Evolutionary conservation across 2,888 invertebrate genomes (phyloP).

Genomic region (Eupithecia vulgata): DNA sequence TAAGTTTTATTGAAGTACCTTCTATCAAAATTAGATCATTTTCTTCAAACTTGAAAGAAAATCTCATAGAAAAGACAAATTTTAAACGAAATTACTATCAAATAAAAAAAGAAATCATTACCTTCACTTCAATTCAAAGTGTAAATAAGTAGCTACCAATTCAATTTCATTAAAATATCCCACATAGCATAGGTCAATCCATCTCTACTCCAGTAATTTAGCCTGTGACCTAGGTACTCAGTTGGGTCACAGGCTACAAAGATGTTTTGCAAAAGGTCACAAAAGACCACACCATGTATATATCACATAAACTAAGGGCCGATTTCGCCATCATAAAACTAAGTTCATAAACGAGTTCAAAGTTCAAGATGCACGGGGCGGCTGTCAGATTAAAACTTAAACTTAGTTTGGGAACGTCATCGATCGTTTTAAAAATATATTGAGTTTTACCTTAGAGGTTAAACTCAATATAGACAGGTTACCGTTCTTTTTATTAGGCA

Average conservation of each 20-base stretch:
- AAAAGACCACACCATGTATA: background rate
- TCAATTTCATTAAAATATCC: background rate
- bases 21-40: too few species aligned
- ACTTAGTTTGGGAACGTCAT: background rate
- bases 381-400: background rate
- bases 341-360: slow-evolving; percentile 1
- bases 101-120: too few species aligned
- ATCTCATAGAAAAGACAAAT: too few species aligned
- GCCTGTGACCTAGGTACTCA: background rate
- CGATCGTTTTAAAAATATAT: background rate
- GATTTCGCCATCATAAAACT: slow-evolving; percentile 8
- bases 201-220: background rate
- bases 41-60: too few species aligned
- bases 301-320: background rate
- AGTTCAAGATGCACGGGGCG: background rate
- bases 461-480: too few species aligned
- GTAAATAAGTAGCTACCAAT: background rate
- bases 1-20: too few species aligned
- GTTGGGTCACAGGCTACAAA: background rate
- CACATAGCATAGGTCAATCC: background rate
- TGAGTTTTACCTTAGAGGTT: background rate
- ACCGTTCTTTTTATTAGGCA: background rate
- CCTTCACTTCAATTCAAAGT: background rate
- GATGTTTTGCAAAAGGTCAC: background rate
- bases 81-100: too few species aligned